phyloP scores from a whole-genome alignment of 2,113 vertebrate genomes.

The Rhizomys pruinosus region DNA sequence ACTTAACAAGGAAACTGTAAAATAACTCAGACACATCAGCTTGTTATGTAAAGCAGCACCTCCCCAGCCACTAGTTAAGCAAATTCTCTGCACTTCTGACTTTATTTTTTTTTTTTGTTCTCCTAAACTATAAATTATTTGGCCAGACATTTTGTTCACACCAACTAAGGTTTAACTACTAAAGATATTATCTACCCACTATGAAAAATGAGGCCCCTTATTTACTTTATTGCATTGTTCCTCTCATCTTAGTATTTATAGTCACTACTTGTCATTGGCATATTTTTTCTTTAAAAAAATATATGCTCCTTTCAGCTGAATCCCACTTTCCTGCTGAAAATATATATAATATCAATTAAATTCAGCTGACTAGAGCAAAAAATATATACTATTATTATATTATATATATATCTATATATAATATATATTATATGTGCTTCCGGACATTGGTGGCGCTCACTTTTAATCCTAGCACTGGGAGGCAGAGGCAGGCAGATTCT shows the following conservation, averaged over 20 bases:
- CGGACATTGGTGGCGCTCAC: no score
- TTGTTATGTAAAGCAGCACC: neutral
- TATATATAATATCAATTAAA: no score
- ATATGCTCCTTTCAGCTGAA: neutral
- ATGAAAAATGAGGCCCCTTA: neutral
- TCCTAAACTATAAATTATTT: neutral
- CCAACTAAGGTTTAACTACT: neutral
- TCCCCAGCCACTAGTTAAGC: neutral
- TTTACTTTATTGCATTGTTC: neutral
- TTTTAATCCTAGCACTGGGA: no score
- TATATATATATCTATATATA: no score
- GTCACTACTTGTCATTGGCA: neutral
- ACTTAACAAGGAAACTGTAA: neutral
- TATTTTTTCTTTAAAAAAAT: neutral
- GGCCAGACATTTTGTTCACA: neutral
- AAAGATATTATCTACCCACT: neutral
- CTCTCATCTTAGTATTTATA: neutral
- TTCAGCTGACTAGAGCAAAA: no score
- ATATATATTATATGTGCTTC: no score
- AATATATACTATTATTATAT: no score
- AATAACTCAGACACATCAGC: neutral
- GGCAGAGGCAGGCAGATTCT: no score
- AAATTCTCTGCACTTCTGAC: conserved; percentile 1
- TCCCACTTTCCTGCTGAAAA: no score
- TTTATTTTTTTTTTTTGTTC: no score